Evolutionary conservation across 2,888 invertebrate species (phyloP).

Genomic region (Drosophila infuscata): DNA sequence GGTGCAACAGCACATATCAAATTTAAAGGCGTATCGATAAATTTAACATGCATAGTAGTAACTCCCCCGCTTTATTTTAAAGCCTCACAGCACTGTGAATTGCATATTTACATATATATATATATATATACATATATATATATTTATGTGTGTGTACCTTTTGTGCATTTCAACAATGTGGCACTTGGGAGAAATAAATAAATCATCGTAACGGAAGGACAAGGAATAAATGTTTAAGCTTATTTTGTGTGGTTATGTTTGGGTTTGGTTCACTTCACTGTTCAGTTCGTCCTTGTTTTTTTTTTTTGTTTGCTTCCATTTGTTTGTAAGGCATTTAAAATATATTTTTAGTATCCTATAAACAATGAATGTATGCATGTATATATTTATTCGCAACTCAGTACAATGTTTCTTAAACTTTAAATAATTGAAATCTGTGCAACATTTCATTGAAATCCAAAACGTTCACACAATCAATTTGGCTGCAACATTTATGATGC

Average conservation of each 20-base stretch:
- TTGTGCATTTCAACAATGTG: constrained; percentile 67
- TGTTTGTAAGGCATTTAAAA: constrained; percentile 41
- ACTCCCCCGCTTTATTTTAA: background rate
- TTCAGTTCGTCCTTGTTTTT: background rate
- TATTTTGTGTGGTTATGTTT: constrained; percentile 21
- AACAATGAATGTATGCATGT: constrained; percentile 10
- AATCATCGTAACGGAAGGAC: constrained; percentile 58
- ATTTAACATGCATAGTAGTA: constrained; percentile 16
- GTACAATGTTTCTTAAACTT: constrained; percentile 51
- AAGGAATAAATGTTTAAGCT: constrained; percentile 64
- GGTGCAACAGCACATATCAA: constrained; percentile 28
- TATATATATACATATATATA: constrained; percentile 15
- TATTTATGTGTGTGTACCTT: constrained; percentile 2
- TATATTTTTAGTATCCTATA: constrained; percentile 20
- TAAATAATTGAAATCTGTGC: constrained; percentile 46
- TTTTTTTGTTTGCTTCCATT: constrained; percentile 37
- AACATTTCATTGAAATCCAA: constrained; percentile 58
- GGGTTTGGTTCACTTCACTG: background rate
- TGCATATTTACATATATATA: background rate
- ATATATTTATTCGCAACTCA: constrained; percentile 38
- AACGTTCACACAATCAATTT: constrained; percentile 49
- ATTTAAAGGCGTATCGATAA: constrained; percentile 30
- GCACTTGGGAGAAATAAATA: constrained; percentile 68
- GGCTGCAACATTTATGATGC: constrained; percentile 53
- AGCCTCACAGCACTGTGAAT: background rate